Conservation (phyloP, 2,113 vertebrate species). For the Harpagus bidentatus region DNA sequence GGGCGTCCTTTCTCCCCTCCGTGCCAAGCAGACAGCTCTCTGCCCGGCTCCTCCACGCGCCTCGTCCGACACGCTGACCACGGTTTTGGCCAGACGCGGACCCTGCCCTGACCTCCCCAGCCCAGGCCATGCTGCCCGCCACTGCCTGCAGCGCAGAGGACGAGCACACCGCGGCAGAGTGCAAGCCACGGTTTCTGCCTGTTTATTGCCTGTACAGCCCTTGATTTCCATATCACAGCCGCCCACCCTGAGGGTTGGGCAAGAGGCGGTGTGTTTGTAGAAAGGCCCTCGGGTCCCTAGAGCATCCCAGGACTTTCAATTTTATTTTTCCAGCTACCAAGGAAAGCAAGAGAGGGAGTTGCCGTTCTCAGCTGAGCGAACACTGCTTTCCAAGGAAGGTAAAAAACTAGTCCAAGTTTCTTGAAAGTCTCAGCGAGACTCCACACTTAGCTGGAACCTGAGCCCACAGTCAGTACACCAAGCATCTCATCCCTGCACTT, state of each 20-base stretch:
- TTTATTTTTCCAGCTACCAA: neutral
- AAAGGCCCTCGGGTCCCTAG: neutral
- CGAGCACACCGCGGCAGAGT: neutral
- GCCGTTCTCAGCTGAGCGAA: rapidly evolving
- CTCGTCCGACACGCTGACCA: rapidly evolving
- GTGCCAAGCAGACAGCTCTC: rapidly evolving
- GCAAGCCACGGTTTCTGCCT: neutral
- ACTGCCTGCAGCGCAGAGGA: neutral
- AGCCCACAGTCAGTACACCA: neutral
- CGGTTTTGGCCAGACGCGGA: neutral
- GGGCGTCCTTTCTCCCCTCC: neutral
- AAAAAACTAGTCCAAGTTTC: rapidly evolving
- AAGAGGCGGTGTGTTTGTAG: rapidly evolving
- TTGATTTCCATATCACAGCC: rapidly evolving
- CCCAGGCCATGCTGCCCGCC: neutral
- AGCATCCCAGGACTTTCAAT: rapidly evolving
- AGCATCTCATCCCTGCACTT: neutral
- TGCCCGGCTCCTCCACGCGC: rapidly evolving
- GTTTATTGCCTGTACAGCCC: rapidly evolving
- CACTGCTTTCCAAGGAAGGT: rapidly evolving
- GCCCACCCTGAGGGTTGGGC: rapidly evolving
- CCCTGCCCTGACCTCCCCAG: neutral
- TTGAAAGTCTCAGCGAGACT: rapidly evolving
- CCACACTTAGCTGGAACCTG: neutral
- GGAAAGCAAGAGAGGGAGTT: neutral